Base-by-base conservation (phyloP, 2,113 vertebrate species). In the Suncus etruscus region DNA sequence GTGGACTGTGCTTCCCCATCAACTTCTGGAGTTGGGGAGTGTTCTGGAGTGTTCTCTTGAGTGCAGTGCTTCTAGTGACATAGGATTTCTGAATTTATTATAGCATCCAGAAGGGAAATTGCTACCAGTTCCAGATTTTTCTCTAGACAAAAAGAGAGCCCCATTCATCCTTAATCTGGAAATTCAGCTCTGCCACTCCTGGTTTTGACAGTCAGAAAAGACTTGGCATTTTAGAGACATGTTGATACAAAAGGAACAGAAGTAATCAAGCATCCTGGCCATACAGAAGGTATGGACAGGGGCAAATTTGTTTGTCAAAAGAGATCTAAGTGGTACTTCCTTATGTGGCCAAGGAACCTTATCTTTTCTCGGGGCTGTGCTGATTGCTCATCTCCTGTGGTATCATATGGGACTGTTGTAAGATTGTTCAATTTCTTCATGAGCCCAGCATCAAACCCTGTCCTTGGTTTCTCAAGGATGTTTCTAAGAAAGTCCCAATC, bases 91-190 rank as follows among this genome's bases (percentile, higher is more conserved):
- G 3, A 68, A 51, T 58, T 79, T 63, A 77, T 92, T 54, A 50
- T 3, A 50, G 68, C 76, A n/a, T 77, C 45, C 31, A 70, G 66
- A 83, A 76, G 83, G 69, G 80, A 76, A 54, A 39, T 63, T 31
- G 91, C 47, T 39, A 78, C 12, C 14, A 15, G 54, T 58, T 87
- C 77, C 73, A 81, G 63, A 58, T 73, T 80, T 83, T 88, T 22
- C 80, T 75, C 65, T 83, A 32, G 18, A 11, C 73, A 89, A 83
- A 75, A 24, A 61, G 32, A 87, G 94, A 29, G 31, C 58, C 8
- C 6, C 2, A 22, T 88, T 16, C 32, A 3, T 83, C 63, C 47
- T 83, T 65, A 24, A 72, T 32, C 31, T 86, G 77, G 92, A 92
- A 45, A 15, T 50, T 14, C 32, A 83, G 31, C 75, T 87, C 3